phyloP scores from a whole-genome alignment of 1,140 invertebrate species.

The Heliconius hewitsoni region DNA sequence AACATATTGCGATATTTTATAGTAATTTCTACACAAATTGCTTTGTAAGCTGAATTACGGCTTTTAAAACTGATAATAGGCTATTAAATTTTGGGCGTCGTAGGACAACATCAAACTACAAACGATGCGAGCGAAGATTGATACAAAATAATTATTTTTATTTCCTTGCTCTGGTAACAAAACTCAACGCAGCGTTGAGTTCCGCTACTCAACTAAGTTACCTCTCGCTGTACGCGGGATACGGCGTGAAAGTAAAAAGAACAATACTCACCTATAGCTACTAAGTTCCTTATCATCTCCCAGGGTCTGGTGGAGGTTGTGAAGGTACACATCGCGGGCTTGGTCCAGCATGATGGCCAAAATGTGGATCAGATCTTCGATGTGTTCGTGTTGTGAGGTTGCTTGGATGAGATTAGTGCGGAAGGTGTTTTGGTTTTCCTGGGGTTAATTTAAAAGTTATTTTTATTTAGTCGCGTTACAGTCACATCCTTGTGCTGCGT shows the following conservation, averaged over 20 bases:
- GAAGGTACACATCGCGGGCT: conserved; percentile 81
- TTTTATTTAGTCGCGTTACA: too few species aligned
- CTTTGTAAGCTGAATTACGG: too few species aligned
- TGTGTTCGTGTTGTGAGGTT: conserved; percentile 68
- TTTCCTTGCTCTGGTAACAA: too few species aligned
- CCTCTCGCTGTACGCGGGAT: not conserved
- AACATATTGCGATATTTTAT: too few species aligned
- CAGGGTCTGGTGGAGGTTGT: conserved; percentile 48
- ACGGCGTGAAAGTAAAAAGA: not conserved
- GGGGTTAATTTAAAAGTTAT: too few species aligned
- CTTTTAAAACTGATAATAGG: too few species aligned
- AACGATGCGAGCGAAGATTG: too few species aligned
- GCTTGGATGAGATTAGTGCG: conserved; percentile 73
- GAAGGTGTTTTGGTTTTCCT: conserved; percentile 77
- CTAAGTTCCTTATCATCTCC: conserved; percentile 55
- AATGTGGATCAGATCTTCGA: conserved; percentile 84
- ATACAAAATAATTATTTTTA: too few species aligned
- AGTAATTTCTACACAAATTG: too few species aligned
- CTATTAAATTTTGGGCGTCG: too few species aligned
- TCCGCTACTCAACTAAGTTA: not conserved
- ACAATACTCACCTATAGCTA: conserved; percentile 53
- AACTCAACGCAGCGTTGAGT: not conserved
- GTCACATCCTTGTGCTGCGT: too few species aligned
- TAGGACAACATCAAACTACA: too few species aligned
- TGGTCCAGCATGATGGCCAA: conserved; percentile 84